Evolutionary conservation across 2,113 vertebrate genomes (phyloP), one percentile per base, ranked within the genome.

Genomic region (Hystrix brachyura): DNA sequence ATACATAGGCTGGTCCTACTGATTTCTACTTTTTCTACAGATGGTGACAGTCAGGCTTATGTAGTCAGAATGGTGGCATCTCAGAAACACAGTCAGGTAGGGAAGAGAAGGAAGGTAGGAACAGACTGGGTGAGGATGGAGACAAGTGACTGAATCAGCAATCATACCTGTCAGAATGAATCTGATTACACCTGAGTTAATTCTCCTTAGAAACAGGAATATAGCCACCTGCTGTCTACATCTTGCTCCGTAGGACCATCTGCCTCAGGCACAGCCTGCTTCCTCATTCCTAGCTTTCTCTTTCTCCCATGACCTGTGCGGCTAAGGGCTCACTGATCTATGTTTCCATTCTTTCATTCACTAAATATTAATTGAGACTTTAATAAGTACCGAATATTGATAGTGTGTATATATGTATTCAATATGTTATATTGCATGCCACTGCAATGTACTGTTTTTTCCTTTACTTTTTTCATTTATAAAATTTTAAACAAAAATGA

Each of bases 331-430:
- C 69, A 51, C 34, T 86, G 79, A 91, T 67, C 74, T 23, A 57
- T 29, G 32, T 13, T 48, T 29, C 17, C n/a, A 43, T 74, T 62
- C 53, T 46, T 43, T 12, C 15, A 15, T 18, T 82, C 51, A 74
- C 46, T 76, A 91, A 95, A 82, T 88, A 96, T 92, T 94, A 69
- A 80, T 14, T 90, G 59, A 69, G 12, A 71, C 29, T 97, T 95
- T 87, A 71, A 78, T 38, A 76, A 84, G 32, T 80, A 53, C 25
- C 29, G 71, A 18, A 74, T 59, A 43, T 3, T 59, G 5, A 57
- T 81, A 92, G 46, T 17, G 32, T 9, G 18, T 29, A 17, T 29
- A 14, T 51, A 48, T 29, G 32, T 51, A 48, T 32, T 51, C 32
- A 29, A 15, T 17, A 78, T 94, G 14, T 23, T 60, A 67, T 60